These are phyloP conservation scores for Charadrius vociferus DNA, from an alignment of 2,113 vertebrate species.

Conservation along the genomic window DNA sequence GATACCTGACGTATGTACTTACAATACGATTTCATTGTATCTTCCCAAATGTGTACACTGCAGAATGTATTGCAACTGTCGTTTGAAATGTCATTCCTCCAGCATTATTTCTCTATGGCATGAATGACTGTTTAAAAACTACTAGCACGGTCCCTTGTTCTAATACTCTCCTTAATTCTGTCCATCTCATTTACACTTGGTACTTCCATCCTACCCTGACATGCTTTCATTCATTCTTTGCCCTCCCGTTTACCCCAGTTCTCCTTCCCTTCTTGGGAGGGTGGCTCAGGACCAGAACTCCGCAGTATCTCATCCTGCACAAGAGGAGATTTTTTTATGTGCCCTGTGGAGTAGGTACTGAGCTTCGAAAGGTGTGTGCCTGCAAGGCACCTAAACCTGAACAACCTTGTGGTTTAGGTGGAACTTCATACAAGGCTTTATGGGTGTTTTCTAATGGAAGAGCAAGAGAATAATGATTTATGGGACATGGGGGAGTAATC, in stretches of 20 bases:
- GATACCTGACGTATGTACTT: background rate
- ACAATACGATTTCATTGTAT: rapidly evolving
- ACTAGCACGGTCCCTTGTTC: background rate
- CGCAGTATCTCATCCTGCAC: rapidly evolving
- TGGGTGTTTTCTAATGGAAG: background rate
- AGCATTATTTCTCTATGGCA: background rate
- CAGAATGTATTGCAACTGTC: background rate
- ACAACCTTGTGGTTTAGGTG: rapidly evolving
- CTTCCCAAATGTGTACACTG: background rate
- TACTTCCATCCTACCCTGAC: background rate
- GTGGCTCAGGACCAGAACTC: background rate
- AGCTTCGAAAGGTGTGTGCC: background rate
- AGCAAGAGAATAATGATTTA: background rate
- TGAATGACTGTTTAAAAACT: background rate
- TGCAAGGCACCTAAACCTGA: background rate
- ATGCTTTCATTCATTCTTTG: background rate
- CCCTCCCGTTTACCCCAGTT: rapidly evolving
- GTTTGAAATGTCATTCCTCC: background rate
- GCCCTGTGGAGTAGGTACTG: background rate
- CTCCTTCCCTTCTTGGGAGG: background rate
- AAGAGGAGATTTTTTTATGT: background rate
- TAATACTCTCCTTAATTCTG: background rate
- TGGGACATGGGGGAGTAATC: background rate
- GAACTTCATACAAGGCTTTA: background rate
- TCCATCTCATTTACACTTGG: background rate